Evolutionary conservation across 2,888 invertebrate genomes (phyloP).

Genomic region (Therioaphis trifolii): DNA sequence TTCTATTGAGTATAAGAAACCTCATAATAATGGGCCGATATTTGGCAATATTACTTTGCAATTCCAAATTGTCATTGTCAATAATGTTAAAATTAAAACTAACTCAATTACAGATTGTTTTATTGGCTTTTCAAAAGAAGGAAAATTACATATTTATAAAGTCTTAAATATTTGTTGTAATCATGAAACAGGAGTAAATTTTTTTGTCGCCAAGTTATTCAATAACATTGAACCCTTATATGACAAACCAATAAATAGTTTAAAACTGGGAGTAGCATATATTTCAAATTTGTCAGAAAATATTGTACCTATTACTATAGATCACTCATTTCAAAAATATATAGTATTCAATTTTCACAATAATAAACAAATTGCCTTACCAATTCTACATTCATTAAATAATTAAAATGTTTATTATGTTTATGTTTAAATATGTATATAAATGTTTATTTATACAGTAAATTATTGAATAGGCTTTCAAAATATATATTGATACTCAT

Average conservation of each 20-base stretch:
- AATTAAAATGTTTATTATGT: too few relatives aligned
- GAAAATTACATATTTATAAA: slow-evolving; percentile 8
- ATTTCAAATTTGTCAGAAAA: slow-evolving; percentile 7
- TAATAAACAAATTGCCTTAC: too few relatives aligned
- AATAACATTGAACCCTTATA: too few relatives aligned
- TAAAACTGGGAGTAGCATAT: slow-evolving; percentile 10
- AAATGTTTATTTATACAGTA: too few relatives aligned
- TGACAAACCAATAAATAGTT: neutral
- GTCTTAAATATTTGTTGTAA: slow-evolving; percentile 10
- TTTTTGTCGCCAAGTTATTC: neutral
- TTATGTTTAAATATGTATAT: too few relatives aligned
- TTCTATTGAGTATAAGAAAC: too few relatives aligned
- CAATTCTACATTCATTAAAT: too few relatives aligned
- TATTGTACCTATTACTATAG: slow-evolving; percentile 9
- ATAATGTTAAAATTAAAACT: slow-evolving; percentile 9
- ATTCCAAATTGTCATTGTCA: neutral
- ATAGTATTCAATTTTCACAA: slow-evolving; percentile 9
- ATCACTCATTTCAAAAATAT: slow-evolving; percentile 9
- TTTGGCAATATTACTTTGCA: slow-evolving; percentile 1
- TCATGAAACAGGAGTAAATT: neutral
- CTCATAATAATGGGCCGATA: neutral
- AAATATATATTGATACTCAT: too few relatives aligned
- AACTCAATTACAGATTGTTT: slow-evolving; percentile 6
- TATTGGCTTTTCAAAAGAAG: slow-evolving; percentile 17
- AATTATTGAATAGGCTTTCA: too few relatives aligned